A percentile compares a stretch with the other conserved stretches of the same genome.
Evolutionary conservation across 35 echinoderm and acorn worm species (phyloP).

Genomic region (Strongylocentrotus purpuratus): DNA sequence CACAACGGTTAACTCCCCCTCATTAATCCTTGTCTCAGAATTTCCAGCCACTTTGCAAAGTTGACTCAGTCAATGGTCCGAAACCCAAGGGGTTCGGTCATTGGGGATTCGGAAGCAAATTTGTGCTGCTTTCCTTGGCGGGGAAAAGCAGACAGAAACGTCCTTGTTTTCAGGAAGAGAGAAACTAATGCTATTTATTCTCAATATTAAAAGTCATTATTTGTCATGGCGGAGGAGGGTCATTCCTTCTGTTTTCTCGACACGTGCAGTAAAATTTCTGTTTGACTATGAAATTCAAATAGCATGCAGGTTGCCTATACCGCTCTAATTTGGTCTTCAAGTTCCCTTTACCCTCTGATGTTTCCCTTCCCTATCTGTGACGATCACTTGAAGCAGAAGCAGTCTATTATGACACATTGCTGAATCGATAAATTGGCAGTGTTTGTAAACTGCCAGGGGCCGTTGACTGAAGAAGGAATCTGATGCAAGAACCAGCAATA

Average conservation of each 20-base stretch:
- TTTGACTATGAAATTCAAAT: neutral
- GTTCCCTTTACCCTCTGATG: neutral
- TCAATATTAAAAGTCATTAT: constrained; percentile 14
- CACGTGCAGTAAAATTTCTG: neutral
- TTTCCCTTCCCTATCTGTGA: neutral
- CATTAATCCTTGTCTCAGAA: neutral
- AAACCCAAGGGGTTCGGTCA: neutral
- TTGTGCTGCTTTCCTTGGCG: neutral
- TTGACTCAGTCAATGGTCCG: neutral
- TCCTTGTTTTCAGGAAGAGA: neutral
- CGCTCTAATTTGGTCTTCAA: neutral
- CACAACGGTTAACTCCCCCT: neutral
- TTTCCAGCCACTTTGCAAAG: neutral
- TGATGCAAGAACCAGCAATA: neutral
- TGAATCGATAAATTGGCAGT: neutral
- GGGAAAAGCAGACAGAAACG: neutral
- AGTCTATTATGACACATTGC: neutral
- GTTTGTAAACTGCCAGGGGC: constrained; percentile 7
- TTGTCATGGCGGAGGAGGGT: neutral
- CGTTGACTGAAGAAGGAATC: neutral
- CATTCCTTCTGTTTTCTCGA: neutral
- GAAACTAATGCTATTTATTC: constrained; percentile 6
- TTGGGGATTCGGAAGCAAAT: neutral
- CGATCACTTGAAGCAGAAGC: constrained; percentile 8
- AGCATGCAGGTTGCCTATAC: neutral